These are phyloP conservation scores for Menidia beryllina DNA, from an alignment of 2,113 vertebrate species.

Conservation along the genomic window DNA sequence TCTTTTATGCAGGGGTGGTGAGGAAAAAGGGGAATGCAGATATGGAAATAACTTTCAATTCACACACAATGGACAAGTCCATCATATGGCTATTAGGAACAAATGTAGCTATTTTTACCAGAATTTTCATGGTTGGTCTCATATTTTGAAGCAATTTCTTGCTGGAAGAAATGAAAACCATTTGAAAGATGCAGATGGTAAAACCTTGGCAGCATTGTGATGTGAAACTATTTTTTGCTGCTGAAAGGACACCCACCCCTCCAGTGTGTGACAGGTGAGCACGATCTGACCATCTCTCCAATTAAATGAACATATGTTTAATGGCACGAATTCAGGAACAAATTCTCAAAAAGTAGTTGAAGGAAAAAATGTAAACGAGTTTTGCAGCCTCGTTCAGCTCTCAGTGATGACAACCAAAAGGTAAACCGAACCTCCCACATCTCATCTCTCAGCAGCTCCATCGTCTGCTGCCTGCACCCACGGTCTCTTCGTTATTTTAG, in stretches of 20 bases:
- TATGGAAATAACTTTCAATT: slow-evolving; percentile 7
- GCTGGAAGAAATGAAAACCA: neutral
- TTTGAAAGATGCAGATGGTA: neutral
- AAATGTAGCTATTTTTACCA: neutral
- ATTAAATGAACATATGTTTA: neutral
- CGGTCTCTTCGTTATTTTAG: slow-evolving; percentile 54
- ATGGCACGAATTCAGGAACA: neutral
- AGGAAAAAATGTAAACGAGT: neutral
- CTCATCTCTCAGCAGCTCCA: slow-evolving; percentile 24
- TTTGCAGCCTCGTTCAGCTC: neutral
- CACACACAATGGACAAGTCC: neutral
- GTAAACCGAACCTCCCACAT: slow-evolving; percentile 59
- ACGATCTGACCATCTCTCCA: neutral
- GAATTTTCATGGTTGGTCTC: neutral
- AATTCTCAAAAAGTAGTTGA: neutral
- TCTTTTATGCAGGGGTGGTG: slow-evolving; percentile 3
- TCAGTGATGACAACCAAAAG: slow-evolving; percentile 13
- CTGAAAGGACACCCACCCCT: neutral
- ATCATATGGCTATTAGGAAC: neutral
- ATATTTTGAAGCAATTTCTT: neutral
- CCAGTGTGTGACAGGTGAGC: neutral
- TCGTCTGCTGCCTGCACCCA: slow-evolving; percentile 49
- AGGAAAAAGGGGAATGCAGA: neutral
- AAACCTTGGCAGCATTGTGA: neutral
- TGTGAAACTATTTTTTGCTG: neutral